phyloP scores from a whole-genome alignment of 1,140 invertebrate species.

The Apis mellifera region DNA sequence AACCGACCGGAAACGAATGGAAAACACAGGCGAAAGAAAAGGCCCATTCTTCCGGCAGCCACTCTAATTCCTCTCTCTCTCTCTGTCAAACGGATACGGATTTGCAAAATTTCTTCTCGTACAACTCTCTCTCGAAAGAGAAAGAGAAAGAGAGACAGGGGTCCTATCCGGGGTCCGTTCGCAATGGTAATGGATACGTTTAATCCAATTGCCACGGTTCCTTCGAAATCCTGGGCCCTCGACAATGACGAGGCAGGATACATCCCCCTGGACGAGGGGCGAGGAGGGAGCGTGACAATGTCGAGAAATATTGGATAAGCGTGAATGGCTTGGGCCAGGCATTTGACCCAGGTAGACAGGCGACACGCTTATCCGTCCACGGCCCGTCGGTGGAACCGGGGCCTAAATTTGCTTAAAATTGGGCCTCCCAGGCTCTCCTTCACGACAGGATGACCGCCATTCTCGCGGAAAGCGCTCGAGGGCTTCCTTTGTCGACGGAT shows the following conservation, averaged over 20 bases:
- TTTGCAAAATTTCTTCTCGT: conserved; percentile 43
- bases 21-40: conserved; percentile 9
- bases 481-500: conserved; percentile 2
- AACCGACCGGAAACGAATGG: neutral
- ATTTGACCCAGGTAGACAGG: conserved; percentile 46
- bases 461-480: conserved; percentile 31
- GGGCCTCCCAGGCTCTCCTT: conserved; percentile 15
- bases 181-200: conserved; percentile 66
- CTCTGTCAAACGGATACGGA: neutral
- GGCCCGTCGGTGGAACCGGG: conserved; percentile 59
- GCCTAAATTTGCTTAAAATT: conserved; percentile 68
- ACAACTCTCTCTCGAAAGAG: too few species aligned
- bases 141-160: neutral
- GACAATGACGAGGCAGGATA: conserved; percentile 47
- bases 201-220: conserved; percentile 64
- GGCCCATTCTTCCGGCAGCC: neutral
- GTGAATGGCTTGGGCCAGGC: conserved; percentile 22
- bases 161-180: neutral
- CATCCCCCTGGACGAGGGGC: conserved; percentile 14
- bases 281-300: conserved; percentile 48
- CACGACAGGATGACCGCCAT: neutral
- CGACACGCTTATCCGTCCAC: conserved; percentile 63
- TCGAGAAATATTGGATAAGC: conserved; percentile 64
- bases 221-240: neutral
- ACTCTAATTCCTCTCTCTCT: neutral